Conservation (phyloP, 92 coral and sea anemone genomes). For the Heteractis magnifica region DNA sequence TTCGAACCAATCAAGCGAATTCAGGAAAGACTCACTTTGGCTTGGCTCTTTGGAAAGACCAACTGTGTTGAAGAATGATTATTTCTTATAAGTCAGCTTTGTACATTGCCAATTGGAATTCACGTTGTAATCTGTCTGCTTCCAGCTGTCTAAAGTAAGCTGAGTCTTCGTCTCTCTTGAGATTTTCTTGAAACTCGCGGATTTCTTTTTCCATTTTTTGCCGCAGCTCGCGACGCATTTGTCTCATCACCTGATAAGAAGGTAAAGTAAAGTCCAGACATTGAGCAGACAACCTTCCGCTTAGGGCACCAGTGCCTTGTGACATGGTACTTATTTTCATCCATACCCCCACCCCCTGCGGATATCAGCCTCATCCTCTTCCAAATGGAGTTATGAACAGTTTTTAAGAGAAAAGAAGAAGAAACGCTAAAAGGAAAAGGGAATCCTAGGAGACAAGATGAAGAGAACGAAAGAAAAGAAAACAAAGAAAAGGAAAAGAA, state of each 20-base stretch:
- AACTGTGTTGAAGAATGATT: not conserved
- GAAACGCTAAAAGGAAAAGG: not conserved
- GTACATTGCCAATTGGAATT: constrained; percentile 85
- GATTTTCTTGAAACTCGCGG: constrained; percentile 84
- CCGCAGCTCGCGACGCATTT: constrained; percentile 89
- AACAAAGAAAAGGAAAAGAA: not conserved
- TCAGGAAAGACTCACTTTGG: too few relatives aligned
- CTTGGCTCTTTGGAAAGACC: not conserved
- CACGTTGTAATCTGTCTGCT: constrained; percentile 86
- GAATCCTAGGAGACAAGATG: not conserved
- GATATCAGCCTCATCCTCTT: not conserved
- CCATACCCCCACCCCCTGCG: not conserved
- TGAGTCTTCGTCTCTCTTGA: constrained; percentile 92
- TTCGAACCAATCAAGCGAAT: too few relatives aligned
- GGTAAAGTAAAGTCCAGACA: not conserved
- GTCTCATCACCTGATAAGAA: constrained; percentile 77
- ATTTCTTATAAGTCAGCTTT: constrained; percentile 42
- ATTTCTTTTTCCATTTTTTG: constrained; percentile 84
- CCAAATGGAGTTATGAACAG: not conserved
- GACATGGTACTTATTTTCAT: too few relatives aligned
- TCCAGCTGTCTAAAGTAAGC: constrained; percentile 97
- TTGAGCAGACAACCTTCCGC: too few relatives aligned
- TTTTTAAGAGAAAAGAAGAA: not conserved
- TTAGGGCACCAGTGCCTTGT: too few relatives aligned
- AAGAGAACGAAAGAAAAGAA: not conserved